Base-by-base conservation (phyloP, 53 echinoderm and acorn worm species). In the Echinometra lucunter region DNA sequence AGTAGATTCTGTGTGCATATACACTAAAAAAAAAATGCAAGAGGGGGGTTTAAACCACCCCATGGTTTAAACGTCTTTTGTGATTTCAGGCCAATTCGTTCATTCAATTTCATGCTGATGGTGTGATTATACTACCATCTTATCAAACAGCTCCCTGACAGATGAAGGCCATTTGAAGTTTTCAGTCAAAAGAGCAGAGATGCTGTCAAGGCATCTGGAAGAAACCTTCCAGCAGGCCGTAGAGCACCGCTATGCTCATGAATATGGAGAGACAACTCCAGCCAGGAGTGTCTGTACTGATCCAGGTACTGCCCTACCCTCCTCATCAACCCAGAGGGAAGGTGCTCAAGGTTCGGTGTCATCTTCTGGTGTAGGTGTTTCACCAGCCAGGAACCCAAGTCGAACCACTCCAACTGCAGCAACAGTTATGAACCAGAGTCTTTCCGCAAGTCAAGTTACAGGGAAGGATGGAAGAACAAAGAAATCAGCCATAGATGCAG, bases 221-320 rank as follows among this genome's bases (percentile, higher is more conserved):
- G 93, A 96, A 87, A 93, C 92, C 49, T 82, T 95, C 44, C 89
- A 94, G n/a, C 95, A 96, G 89, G 96, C 96, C 0, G 74, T 96
- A 32, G 95, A 96, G 13, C 98, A 98, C 88, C 95, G 98, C 75
- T 96, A 96, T 81, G 97, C 97, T 96, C 98, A 98, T 88, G 98
- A 98, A 91, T 96, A 96, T 74, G 98, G 97, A 40, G 96, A 97
- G 60, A 91, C 95, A 37, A 88, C 53, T 25, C 93, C 81, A 30
- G 93, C 57, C 28, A 49, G 70, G n/a, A 25, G 44, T 0, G n/a
- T 42, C 32, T 3, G 53, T 16, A 34, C 88, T 11, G n/a, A 47
- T 10, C 78, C 78, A 10, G 58, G 75, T 19, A 38, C 7, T 30
- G 18, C 38, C 75, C 4, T 19, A 75, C 37, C 75, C 40, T 37